Evolutionary conservation across 2,888 invertebrate genomes (phyloP), one percentile per base, ranked within the genome.

Genomic region (Ctena decussata): DNA sequence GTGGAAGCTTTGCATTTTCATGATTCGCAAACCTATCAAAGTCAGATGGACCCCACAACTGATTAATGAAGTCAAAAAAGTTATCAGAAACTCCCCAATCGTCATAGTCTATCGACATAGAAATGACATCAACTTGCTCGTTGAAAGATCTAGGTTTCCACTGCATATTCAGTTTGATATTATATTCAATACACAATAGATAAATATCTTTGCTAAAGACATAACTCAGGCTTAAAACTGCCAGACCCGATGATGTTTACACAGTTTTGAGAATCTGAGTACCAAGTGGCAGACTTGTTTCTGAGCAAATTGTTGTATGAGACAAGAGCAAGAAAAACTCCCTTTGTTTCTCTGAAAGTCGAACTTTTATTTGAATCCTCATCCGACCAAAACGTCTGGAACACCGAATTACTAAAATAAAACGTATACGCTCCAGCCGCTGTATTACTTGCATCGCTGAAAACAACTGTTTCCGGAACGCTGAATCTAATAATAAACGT

Each of bases 81-180:
- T 76, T 39, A 44, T 0, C 37, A 18, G 72, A 24, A 35, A 82
- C 72, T 30, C 24, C 79, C 72, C 77, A 82, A 27, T 82, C 77
- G 41, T 77, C 77, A 44, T 35, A 57, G 70, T 73, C 44, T 44
- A 44, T 82, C 77, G 24, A 72, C 72, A 46, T 21, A 15, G 46
- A 18, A 46, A 15, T 46, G n/a, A n/a, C 6, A n/a, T 53, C 53
- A 11, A n/a, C 53, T n/a, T 53, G n/a, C 21, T 15, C 18, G 53
- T 77, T 78, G 2, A 70, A 5, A 57, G 53, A 44, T 12, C 77
- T 18, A 57, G 82, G 82, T 44, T 78, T 71, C 74, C 82, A 82
- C 60, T 77, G 77, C 24, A 82, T 46, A 24, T 76, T 65, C 30
- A 84, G 35, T 11, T 73, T 57, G 65, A 77, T 80, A 24, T 46